phyloP scores from a whole-genome alignment of 1,140 invertebrate species.

The Drosophila paulistorum region DNA sequence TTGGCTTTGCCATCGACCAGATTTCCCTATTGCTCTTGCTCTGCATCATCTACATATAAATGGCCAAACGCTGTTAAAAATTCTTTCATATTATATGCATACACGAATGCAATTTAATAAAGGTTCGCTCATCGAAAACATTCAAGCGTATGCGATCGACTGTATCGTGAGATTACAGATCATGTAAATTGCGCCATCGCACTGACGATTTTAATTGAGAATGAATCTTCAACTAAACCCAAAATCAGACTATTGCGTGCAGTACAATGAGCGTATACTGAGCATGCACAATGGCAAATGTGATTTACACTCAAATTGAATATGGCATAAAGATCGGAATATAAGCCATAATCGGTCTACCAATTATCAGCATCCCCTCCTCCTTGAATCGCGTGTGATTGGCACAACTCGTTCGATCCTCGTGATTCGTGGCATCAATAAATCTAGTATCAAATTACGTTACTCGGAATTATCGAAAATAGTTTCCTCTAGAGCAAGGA shows the following conservation, averaged over 20 bases:
- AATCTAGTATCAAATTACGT: constrained; percentile 30
- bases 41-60: background rate
- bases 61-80: background rate
- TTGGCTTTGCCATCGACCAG: background rate
- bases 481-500: no score
- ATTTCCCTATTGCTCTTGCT: background rate
- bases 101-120: constrained; percentile 1
- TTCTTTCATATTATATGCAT: background rate
- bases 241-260: constrained; percentile 18
- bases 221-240: constrained; percentile 40
- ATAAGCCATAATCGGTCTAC: no score
- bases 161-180: constrained; percentile 32
- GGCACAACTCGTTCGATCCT: background rate
- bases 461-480: constrained; percentile 12
- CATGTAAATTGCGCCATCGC: constrained; percentile 26
- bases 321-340: no score
- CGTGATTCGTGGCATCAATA: constrained; percentile 36
- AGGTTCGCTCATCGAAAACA: constrained; percentile 37
- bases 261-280: no score
- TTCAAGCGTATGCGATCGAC: constrained; percentile 37
- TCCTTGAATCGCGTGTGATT: no score
- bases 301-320: no score
- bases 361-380: no score
- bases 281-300: no score
- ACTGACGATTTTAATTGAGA: constrained; percentile 37